These are phyloP conservation scores for Melanerpes formicivorus DNA, from an alignment of 2,113 vertebrate species.

Conservation along the genomic window DNA sequence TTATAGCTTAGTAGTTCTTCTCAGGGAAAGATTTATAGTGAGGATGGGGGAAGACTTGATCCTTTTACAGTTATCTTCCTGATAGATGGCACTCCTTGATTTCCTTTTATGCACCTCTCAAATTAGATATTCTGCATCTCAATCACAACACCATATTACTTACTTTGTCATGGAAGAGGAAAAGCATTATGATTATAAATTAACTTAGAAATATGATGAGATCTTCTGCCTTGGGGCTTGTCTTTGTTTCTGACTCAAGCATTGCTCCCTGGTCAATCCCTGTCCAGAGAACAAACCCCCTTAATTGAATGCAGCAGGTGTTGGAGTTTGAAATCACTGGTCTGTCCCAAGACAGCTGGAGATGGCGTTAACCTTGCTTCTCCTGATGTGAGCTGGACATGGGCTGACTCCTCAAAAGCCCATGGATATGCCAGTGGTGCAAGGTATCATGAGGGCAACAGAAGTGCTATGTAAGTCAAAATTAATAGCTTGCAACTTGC, in stretches of 20 bases:
- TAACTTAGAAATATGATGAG: neutral
- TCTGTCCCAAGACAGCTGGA: neutral
- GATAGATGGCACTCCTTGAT: slow-evolving; percentile 26
- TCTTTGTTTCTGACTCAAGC: neutral
- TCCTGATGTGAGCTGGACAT: accelerated
- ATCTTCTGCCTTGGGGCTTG: neutral
- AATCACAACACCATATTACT: slow-evolving; percentile 21
- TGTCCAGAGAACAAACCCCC: neutral
- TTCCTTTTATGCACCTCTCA: slow-evolving; percentile 34
- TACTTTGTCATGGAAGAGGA: neutral
- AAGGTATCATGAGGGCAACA: neutral
- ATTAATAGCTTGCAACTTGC: neutral
- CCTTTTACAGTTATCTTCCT: slow-evolving; percentile 28
- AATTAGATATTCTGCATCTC: slow-evolving; percentile 41
- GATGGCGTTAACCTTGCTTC: neutral
- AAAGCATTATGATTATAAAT: neutral
- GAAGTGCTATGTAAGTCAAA: neutral
- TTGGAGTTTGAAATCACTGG: neutral
- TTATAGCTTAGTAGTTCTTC: neutral
- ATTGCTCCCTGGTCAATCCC: neutral
- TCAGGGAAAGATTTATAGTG: slow-evolving; percentile 12
- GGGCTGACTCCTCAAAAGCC: neutral
- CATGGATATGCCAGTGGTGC: accelerated
- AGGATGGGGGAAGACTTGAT: neutral
- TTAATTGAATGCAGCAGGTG: neutral